Conservation (phyloP, 1,140 invertebrate genomes). For the Zaprionus capensis region DNA sequence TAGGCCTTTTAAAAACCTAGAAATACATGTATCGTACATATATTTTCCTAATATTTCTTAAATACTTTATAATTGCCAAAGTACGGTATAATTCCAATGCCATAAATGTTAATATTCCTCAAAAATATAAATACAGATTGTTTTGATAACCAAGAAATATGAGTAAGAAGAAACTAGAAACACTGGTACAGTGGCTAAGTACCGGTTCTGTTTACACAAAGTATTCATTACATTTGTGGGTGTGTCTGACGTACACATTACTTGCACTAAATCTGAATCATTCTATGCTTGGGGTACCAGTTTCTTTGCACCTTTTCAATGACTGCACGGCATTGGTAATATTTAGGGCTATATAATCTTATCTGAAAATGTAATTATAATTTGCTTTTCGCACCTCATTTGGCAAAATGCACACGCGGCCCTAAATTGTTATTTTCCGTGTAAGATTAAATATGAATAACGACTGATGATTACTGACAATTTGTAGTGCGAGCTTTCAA, state of each 20-base stretch:
- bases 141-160: too few species aligned
- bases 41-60: too few species aligned
- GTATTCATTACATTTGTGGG: not conserved
- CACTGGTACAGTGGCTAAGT: too few species aligned
- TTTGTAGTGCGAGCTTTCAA: slow-evolving; percentile 18
- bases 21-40: too few species aligned
- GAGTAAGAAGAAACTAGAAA: too few species aligned
- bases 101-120: too few species aligned
- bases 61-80: not conserved
- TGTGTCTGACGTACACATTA: not conserved
- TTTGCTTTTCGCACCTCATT: slow-evolving; percentile 32
- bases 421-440: slow-evolving; percentile 28
- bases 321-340: not conserved
- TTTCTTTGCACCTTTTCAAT: not conserved
- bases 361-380: slow-evolving; percentile 65
- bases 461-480: slow-evolving; percentile 57
- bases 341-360: slow-evolving; percentile 42
- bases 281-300: not conserved
- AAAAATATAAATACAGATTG: too few species aligned
- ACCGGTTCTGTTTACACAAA: not conserved
- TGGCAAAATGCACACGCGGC: slow-evolving; percentile 4
- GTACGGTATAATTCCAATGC: too few species aligned
- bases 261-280: not conserved
- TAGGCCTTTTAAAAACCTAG: too few species aligned
- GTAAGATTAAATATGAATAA: slow-evolving; percentile 55